A percentile compares a stretch with the other conserved stretches of the same genome.
Evolutionary conservation across 2,888 invertebrate species (phyloP).

Genomic region (Pollenia labialis): DNA sequence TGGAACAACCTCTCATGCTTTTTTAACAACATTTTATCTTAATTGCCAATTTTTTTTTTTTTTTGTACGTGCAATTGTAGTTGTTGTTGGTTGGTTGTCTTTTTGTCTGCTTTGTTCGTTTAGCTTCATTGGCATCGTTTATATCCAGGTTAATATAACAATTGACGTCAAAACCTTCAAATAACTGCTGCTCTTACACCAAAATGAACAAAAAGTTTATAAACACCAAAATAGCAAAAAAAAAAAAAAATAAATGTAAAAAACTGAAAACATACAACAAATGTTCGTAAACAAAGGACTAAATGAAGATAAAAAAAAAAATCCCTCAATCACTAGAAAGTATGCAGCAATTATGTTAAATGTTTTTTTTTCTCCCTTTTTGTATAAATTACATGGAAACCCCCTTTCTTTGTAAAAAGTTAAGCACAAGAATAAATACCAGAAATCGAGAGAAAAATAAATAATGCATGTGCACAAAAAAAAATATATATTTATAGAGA

Average conservation of each 20-base stretch:
- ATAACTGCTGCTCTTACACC: constrained; percentile 67
- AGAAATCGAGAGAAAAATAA: constrained; percentile 69
- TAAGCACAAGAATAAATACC: constrained; percentile 65
- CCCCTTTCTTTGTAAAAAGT: constrained; percentile 24
- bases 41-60: constrained; percentile 56
- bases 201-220: constrained; percentile 60
- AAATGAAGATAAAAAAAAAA: constrained; percentile 57
- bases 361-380: constrained; percentile 33
- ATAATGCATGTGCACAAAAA: constrained; percentile 63
- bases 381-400: constrained; percentile 38
- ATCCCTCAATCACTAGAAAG: constrained; percentile 62
- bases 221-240: constrained; percentile 1
- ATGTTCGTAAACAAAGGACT: constrained; percentile 70
- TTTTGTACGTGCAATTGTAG: not conserved
- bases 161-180: constrained; percentile 74
- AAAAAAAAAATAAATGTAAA: constrained; percentile 20
- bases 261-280: constrained; percentile 49
- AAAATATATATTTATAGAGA: not conserved
- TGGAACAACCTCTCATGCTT: not conserved
- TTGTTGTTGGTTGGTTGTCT: not conserved
- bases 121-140: constrained; percentile 65
- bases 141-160: constrained; percentile 73
- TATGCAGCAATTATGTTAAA: constrained; percentile 70
- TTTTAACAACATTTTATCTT: constrained; percentile 55
- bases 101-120: constrained; percentile 42